Evolutionary conservation across 2,888 invertebrate genomes (phyloP).

Genomic region (Thyatira batis): DNA sequence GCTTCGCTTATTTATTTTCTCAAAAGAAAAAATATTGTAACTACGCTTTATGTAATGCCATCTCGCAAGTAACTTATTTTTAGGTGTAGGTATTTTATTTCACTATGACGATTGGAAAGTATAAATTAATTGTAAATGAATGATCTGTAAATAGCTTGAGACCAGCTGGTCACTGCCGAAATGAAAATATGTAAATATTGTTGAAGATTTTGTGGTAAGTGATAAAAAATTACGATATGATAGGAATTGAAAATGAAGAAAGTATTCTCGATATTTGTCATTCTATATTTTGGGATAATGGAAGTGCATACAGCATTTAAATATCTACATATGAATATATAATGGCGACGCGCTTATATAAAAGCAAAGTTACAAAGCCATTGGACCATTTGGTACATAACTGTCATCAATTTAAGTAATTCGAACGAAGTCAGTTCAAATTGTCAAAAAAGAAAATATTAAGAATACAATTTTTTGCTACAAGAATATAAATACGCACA

Average conservation of each 20-base stretch:
- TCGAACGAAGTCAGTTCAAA: too few relatives aligned
- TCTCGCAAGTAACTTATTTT: constrained; percentile 43
- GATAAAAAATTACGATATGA: constrained; percentile 3
- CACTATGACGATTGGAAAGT: constrained; percentile 10
- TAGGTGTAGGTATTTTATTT: constrained; percentile 32
- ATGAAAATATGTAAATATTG: constrained; percentile 49
- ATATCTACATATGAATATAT: too few relatives aligned
- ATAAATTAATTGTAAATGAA: constrained; percentile 16
- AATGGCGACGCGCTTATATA: too few relatives aligned
- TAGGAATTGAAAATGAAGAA: background rate
- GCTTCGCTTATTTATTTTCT: constrained; percentile 16
- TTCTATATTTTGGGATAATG: too few relatives aligned
- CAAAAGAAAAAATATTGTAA: constrained; percentile 15
- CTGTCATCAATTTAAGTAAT: too few relatives aligned
- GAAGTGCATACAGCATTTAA: too few relatives aligned
- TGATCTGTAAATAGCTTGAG: constrained; percentile 14
- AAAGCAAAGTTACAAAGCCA: too few relatives aligned
- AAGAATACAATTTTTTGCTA: constrained; percentile 1
- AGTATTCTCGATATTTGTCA: background rate
- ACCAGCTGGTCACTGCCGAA: constrained; percentile 77
- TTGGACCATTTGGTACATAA: too few relatives aligned
- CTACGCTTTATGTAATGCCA: constrained; percentile 46
- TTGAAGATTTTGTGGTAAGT: constrained; percentile 12
- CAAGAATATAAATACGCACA: background rate
- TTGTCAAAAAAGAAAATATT: too few relatives aligned